Evolutionary conservation across 2,797 vertebrate species (phyloP).

Genomic region (Odontamblyopus rebecca): DNA sequence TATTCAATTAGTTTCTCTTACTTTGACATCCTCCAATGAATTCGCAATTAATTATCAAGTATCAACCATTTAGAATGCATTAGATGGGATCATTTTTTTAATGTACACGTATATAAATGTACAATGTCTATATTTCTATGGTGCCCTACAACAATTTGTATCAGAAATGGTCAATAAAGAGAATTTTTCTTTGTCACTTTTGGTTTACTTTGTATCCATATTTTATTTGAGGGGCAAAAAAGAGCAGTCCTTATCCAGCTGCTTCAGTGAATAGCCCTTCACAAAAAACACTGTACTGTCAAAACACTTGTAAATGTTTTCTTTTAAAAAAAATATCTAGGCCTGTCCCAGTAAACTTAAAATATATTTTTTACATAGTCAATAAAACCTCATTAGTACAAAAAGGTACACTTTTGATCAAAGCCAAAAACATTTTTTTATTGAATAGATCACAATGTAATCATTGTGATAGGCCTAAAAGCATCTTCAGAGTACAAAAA

Average conservation of each 20-base stretch:
- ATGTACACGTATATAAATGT: constrained; percentile 82
- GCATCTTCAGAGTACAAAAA: background rate
- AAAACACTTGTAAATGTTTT: background rate
- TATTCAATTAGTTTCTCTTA: constrained; percentile 31
- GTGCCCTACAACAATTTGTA: constrained; percentile 83
- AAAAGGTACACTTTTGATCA: no score
- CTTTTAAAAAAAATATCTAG: no score
- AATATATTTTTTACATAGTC: no score
- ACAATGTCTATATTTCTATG: constrained; percentile 84
- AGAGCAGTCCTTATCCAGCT: background rate
- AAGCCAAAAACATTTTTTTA: no score
- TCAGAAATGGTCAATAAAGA: constrained; percentile 83
- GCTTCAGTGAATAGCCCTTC: background rate
- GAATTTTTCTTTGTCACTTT: constrained; percentile 73
- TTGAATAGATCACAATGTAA: background rate
- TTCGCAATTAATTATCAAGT: constrained; percentile 44
- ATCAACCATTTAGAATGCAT: constrained; percentile 70
- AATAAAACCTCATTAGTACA: no score
- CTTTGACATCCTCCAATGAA: constrained; percentile 38
- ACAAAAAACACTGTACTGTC: background rate
- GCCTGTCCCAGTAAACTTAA: no score
- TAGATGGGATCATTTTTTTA: constrained; percentile 78
- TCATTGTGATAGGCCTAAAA: background rate
- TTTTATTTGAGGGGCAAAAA: background rate
- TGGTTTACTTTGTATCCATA: background rate